Conservation (phyloP, 2,113 vertebrate species). For the Indicator maculatus region DNA sequence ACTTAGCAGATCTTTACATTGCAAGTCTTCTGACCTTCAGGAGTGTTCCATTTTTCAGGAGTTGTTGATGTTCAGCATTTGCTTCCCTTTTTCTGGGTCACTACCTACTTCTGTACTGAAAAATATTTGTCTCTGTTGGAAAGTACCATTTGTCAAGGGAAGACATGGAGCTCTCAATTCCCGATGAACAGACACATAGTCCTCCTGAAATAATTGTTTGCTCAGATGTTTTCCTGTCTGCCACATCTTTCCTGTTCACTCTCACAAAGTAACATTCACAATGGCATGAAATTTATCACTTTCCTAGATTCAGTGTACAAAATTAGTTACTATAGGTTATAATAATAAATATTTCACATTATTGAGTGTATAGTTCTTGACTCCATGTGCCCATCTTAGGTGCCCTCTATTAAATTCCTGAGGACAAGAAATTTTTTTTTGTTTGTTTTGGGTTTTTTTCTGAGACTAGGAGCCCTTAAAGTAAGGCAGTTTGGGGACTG, state of each 20-base stretch:
- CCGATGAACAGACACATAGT: neutral
- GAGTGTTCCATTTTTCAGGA: neutral
- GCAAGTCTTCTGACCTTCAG: neutral
- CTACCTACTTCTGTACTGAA: neutral
- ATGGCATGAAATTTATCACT: neutral
- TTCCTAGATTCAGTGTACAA: neutral
- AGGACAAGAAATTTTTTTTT: neutral
- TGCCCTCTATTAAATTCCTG: neutral
- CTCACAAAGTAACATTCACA: neutral
- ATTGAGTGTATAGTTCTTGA: neutral
- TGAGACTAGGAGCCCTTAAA: neutral
- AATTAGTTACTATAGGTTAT: neutral
- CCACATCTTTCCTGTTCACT: neutral
- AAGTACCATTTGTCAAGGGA: neutral
- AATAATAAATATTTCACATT: neutral
- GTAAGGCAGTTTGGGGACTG: neutral
- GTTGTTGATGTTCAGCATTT: neutral
- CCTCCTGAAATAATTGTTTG: neutral
- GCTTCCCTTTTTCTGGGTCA: neutral
- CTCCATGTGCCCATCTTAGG: neutral
- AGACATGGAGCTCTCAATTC: neutral
- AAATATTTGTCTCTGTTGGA: neutral
- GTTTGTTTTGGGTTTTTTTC: too few relatives aligned
- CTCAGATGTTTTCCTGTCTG: neutral
- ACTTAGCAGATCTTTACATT: neutral